Percentiles rank a stretch among this genome's conserved stretches.
Conservation (phyloP, 2,113 vertebrate species). For the Ursus arctos region DNA sequence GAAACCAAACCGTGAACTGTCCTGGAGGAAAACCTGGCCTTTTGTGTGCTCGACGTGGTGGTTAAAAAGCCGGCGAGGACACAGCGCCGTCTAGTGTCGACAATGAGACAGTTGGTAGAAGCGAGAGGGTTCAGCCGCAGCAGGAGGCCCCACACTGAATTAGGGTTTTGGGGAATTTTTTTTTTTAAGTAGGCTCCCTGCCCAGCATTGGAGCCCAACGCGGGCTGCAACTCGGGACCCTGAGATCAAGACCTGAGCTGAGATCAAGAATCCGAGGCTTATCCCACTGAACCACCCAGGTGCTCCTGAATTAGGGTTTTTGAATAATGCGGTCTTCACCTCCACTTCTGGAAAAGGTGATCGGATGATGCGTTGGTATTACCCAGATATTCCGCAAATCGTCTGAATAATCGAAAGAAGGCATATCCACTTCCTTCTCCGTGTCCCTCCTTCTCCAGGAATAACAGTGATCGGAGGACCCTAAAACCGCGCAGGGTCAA, state of each 20-base stretch:
- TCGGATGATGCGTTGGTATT: neutral
- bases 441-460: neutral
- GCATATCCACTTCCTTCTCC: neutral
- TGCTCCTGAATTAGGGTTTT: neutral
- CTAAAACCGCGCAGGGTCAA: neutral
- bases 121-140: neutral
- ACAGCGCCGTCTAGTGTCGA: slow-evolving; percentile 70
- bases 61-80: neutral
- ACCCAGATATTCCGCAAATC: neutral
- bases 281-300: neutral
- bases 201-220: neutral
- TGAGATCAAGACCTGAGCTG: neutral
- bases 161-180: neutral
- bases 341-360: neutral
- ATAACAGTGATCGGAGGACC: neutral
- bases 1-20: neutral
- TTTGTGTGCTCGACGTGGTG: neutral
- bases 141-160: neutral
- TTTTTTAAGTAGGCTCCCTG: neutral
- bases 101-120: neutral
- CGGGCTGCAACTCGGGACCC: neutral
- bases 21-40: neutral
- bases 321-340: neutral
- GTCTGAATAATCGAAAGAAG: neutral
- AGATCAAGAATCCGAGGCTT: neutral